Conservation (phyloP, 2,113 vertebrate genomes). For the Rafetus swinhoei region DNA sequence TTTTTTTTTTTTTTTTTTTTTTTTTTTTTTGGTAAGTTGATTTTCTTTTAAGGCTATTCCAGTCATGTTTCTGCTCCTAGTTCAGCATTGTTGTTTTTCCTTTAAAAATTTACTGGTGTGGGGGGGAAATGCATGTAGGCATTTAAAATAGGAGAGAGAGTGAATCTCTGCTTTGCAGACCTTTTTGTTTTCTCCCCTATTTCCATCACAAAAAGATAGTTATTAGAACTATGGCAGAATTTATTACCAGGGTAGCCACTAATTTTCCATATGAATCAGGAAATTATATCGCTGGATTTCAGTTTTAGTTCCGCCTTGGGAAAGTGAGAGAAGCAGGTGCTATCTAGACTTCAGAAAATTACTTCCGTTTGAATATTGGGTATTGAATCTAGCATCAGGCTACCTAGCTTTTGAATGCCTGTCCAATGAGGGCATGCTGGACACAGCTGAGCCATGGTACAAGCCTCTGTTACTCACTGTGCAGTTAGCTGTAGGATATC, state of each 20-base stretch:
- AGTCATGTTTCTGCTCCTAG: background rate
- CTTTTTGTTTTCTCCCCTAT: background rate
- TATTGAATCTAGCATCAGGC: background rate
- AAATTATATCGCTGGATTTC: conserved; percentile 32
- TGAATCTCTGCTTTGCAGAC: background rate
- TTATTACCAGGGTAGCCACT: background rate
- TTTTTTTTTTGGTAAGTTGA: background rate
- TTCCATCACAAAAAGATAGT: conserved; percentile 23
- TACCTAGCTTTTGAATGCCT: background rate
- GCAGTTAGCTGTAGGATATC: background rate
- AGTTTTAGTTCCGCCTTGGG: background rate
- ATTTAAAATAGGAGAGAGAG: background rate
- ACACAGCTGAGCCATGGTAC: background rate
- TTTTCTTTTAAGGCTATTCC: background rate
- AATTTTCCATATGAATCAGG: conserved; percentile 18
- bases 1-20: background rate
- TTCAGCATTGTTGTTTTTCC: background rate
- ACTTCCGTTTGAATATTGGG: background rate
- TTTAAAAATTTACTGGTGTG: background rate
- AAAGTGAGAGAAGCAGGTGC: background rate
- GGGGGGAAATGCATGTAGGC: no score
- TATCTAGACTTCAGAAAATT: background rate
- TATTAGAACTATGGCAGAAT: conserved; percentile 5
- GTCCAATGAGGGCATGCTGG: background rate
- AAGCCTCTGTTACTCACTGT: background rate